These are phyloP conservation scores for Drosophila leonis DNA, from an alignment of 2,888 invertebrate species.

Conservation along the genomic window DNA sequence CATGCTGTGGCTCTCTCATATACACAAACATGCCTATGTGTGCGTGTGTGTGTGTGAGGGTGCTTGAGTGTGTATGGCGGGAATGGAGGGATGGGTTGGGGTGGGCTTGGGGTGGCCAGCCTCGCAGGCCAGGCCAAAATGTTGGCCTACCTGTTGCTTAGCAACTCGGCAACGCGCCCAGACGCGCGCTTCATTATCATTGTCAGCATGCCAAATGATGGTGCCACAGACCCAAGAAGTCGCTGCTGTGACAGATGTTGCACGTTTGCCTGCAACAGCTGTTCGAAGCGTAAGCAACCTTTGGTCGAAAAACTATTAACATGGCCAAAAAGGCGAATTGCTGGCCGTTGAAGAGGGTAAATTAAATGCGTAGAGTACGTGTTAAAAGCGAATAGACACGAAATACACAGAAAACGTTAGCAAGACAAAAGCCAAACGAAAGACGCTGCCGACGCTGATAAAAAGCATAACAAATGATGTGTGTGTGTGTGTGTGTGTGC, in stretches of 20 bases:
- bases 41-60: slow-evolving; percentile 1
- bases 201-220: slow-evolving; percentile 51
- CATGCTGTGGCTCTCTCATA: slow-evolving; percentile 28
- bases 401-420: neutral
- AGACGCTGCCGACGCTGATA: slow-evolving; percentile 29
- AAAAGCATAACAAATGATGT: slow-evolving; percentile 35
- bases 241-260: slow-evolving; percentile 48
- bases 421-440: slow-evolving; percentile 20
- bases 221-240: neutral
- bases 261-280: slow-evolving; percentile 45
- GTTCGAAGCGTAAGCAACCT: slow-evolving; percentile 21
- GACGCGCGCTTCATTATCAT: slow-evolving; percentile 59
- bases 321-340: slow-evolving; percentile 12
- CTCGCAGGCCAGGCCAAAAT: slow-evolving; percentile 34
- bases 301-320: slow-evolving; percentile 32
- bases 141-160: slow-evolving; percentile 83
- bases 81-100: neutral
- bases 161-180: slow-evolving; percentile 60
- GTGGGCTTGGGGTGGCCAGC: neutral
- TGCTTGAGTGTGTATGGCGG: neutral
- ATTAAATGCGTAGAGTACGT: slow-evolving; percentile 49
- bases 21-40: neutral
- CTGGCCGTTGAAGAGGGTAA: slow-evolving; percentile 45
- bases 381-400: slow-evolving; percentile 41
- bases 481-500: neutral